Conservation (phyloP, 2,113 vertebrate species). For the Entosphenus tridentatus region DNA sequence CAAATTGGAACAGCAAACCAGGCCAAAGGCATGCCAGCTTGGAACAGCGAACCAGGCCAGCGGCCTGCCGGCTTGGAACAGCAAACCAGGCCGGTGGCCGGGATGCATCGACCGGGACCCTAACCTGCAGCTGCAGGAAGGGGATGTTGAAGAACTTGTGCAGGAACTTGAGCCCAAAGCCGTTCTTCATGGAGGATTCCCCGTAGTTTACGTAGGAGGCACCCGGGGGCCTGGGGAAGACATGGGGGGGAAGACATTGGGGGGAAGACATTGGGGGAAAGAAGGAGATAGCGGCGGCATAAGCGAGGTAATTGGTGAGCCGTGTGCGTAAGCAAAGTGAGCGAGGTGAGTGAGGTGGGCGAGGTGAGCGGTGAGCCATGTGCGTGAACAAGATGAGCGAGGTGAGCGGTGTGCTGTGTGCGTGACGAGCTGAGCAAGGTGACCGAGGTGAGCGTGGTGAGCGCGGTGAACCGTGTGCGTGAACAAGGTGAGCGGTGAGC, state of each 20-base stretch:
- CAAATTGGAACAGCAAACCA: too few species aligned
- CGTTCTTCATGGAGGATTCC: slow-evolving; percentile 95
- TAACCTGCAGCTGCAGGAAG: slow-evolving; percentile 83
- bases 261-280: background rate
- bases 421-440: too few species aligned
- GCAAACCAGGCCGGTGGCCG: too few species aligned
- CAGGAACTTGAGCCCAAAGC: slow-evolving; percentile 82
- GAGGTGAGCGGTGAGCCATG: background rate
- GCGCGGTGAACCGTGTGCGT: too few species aligned
- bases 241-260: slow-evolving; percentile 7
- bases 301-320: background rate
- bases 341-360: background rate
- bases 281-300: background rate
- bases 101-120: too few species aligned
- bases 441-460: too few species aligned
- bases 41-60: too few species aligned
- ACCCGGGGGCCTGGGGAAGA: slow-evolving; percentile 41
- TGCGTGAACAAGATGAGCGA: background rate
- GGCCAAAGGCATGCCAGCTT: too few species aligned
- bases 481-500: too few species aligned
- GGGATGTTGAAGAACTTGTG: slow-evolving; percentile 97
- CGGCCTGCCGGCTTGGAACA: too few species aligned
- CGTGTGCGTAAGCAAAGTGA: background rate
- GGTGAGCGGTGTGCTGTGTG: accelerated
- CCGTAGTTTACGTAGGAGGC: slow-evolving; percentile 88